Conservation (phyloP, 1,140 invertebrate species). For the Ceratosolen solmsi region DNA sequence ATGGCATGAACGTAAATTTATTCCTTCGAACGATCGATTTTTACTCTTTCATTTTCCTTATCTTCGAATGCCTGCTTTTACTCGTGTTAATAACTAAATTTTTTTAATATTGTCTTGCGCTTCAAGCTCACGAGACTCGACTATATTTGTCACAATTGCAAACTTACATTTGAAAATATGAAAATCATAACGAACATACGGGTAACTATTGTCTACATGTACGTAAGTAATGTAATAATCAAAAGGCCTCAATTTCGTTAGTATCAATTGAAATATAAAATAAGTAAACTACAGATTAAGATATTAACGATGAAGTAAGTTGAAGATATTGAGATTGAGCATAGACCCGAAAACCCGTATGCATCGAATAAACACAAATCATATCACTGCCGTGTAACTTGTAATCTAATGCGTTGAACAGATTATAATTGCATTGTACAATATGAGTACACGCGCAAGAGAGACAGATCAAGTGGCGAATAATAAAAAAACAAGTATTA, state of each 20-base stretch:
- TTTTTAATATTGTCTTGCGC: too few species aligned
- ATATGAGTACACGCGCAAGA: neutral
- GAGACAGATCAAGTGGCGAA: neutral
- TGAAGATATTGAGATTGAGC: neutral
- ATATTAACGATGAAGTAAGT: neutral
- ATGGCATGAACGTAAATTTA: neutral
- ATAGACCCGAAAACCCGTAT: neutral
- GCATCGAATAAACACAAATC: conserved; percentile 13
- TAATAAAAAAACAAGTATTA: conserved; percentile 14
- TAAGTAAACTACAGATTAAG: neutral
- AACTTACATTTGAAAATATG: too few species aligned
- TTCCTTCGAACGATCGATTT: neutral
- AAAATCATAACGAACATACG: too few species aligned
- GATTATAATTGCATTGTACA: neutral
- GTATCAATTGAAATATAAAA: neutral
- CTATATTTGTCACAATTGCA: neutral
- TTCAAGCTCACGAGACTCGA: neutral
- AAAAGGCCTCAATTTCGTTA: neutral
- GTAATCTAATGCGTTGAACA: conserved; percentile 13
- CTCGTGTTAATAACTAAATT: neutral
- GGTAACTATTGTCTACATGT: too few species aligned
- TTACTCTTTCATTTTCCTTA: neutral
- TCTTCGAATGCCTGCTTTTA: neutral
- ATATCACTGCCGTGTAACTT: conserved; percentile 14
- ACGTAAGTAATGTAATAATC: too few species aligned